Evolutionary conservation across 30 jellyfish, hydroid and myxozoan species (phyloP).

Genomic region (Hydra vulgaris): DNA sequence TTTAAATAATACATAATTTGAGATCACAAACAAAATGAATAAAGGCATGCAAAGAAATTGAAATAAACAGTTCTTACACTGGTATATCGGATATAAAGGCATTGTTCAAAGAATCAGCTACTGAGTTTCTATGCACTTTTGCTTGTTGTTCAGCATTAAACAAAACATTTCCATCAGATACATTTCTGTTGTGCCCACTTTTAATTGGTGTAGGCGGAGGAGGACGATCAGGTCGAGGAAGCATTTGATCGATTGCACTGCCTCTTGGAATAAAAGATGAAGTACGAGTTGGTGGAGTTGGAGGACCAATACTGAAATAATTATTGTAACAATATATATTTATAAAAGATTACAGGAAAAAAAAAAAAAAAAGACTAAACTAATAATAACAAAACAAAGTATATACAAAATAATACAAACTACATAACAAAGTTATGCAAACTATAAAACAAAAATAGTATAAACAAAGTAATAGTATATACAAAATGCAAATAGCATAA

Average conservation of each 20-base stretch:
- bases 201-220: conserved; percentile 52
- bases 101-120: no score
- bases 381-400: no score
- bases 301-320: no score
- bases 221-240: conserved; percentile 96
- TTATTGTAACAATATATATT: background rate
- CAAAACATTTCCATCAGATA: conserved; percentile 65
- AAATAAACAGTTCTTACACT: background rate
- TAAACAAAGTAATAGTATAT: no score
- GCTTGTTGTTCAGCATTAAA: background rate
- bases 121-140: conserved; percentile 3
- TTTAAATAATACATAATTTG: background rate
- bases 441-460: no score
- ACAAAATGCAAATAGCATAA: no score
- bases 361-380: no score
- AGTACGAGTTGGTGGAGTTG: conserved; percentile 49
- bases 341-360: background rate
- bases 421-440: no score
- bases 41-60: no score
- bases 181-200: conserved; percentile 67
- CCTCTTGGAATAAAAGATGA: conserved; percentile 42
- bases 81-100: no score
- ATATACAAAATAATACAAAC: no score
- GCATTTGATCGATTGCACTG: conserved; percentile 32
- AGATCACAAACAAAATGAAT: no score